These are phyloP conservation scores for Phrynosoma platyrhinos DNA, from an alignment of 2,113 vertebrate species.

Conservation along the genomic window DNA sequence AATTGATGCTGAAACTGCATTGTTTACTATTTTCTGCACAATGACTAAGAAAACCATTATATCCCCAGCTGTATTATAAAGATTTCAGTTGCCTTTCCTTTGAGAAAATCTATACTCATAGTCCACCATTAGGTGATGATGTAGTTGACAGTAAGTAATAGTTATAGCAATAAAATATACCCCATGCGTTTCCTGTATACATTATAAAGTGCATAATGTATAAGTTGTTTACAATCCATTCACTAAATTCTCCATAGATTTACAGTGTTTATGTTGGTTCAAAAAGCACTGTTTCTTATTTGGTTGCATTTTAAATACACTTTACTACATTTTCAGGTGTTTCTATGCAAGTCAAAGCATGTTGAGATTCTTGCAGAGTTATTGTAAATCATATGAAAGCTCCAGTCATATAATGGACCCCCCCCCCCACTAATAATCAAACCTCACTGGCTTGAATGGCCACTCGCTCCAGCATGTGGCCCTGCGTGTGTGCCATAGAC, in stretches of 20 bases:
- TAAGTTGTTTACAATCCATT: slow-evolving; percentile 25
- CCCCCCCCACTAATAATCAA: too few relatives aligned
- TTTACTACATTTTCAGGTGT: neutral
- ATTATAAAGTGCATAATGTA: neutral
- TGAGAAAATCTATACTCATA: slow-evolving; percentile 24
- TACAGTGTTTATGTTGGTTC: slow-evolving; percentile 11
- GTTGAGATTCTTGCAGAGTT: neutral
- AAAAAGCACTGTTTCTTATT: slow-evolving; percentile 24
- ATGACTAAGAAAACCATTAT: slow-evolving; percentile 28
- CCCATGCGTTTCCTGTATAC: slow-evolving; percentile 30
- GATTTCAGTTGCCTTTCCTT: slow-evolving; percentile 33
- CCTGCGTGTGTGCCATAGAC: too few relatives aligned
- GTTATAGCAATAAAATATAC: neutral
- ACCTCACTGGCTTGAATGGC: too few relatives aligned
- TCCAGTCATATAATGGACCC: neutral
- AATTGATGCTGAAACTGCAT: slow-evolving; percentile 41
- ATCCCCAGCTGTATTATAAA: slow-evolving; percentile 21
- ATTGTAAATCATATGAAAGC: neutral
- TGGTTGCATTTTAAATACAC: slow-evolving; percentile 32
- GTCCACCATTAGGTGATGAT: neutral
- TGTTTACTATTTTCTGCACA: slow-evolving; percentile 37
- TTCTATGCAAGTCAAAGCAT: neutral
- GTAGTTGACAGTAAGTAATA: neutral
- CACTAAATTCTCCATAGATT: neutral
- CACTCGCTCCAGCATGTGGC: too few relatives aligned